These are phyloP conservation scores for Eupsittula cactorum DNA, from an alignment of 2,113 vertebrate genomes.

Conservation along the genomic window DNA sequence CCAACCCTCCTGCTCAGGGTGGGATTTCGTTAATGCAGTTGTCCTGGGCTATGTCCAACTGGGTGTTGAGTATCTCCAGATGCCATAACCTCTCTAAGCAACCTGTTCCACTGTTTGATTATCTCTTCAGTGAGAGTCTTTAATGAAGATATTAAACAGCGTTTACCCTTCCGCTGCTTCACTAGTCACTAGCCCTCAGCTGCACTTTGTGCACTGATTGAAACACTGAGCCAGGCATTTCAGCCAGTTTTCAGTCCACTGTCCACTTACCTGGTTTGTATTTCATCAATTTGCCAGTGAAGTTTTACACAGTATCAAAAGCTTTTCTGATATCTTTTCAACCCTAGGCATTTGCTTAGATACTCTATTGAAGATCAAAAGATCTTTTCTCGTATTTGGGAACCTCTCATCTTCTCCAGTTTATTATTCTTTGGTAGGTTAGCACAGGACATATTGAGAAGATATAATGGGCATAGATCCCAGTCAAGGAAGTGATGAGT, in stretches of 20 bases:
- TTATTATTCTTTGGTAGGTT: neutral
- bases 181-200: neutral
- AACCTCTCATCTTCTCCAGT: neutral
- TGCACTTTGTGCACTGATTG: neutral
- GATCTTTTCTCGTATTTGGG: neutral
- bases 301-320: neutral
- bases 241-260: neutral
- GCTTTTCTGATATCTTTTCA: neutral
- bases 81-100: neutral
- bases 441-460: neutral
- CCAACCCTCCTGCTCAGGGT: neutral
- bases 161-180: neutral
- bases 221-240: neutral
- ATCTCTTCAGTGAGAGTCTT: neutral
- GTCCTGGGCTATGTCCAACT: neutral
- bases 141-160: neutral
- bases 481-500: neutral
- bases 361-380: neutral
- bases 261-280: neutral
- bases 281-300: neutral
- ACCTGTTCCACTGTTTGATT: neutral
- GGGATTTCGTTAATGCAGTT: neutral
- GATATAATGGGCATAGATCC: neutral
- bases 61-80: neutral
- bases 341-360: neutral